Conservation (phyloP, 2,888 invertebrate species). For the Sepioteuthis lessoniana region DNA sequence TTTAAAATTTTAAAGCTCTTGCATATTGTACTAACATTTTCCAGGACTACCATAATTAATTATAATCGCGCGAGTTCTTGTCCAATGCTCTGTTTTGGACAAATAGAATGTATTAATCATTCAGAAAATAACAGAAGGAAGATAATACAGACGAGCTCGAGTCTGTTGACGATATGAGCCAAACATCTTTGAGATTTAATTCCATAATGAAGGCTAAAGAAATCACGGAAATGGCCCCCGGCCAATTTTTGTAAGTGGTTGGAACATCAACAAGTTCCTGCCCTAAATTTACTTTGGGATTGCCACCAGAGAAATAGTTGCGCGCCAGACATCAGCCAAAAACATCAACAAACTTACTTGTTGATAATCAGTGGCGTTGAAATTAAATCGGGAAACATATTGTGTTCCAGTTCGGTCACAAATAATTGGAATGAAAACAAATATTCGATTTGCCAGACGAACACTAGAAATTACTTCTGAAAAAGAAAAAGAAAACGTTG, state of each 20-base stretch:
- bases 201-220: neutral
- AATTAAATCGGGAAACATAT: neutral
- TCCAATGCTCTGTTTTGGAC: neutral
- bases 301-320: neutral
- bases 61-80: neutral
- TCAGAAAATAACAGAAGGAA: neutral
- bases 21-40: too few relatives aligned
- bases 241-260: constrained; percentile 9
- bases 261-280: neutral
- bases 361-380: neutral
- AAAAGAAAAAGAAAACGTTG: neutral
- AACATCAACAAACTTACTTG: neutral
- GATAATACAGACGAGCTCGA: neutral
- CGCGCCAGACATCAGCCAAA: neutral
- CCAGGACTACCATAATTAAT: too few relatives aligned
- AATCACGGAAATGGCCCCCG: neutral
- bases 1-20: too few relatives aligned
- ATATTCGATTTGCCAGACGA: neutral
- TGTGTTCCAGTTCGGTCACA: neutral
- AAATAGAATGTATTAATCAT: neutral
- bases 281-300: neutral
- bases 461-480: neutral
- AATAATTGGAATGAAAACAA: neutral
- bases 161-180: neutral
- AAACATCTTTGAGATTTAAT: neutral